Evolutionary conservation across 2,888 invertebrate species (phyloP), one percentile per base, ranked within the genome.

Genomic region (Volucella bombylans): DNA sequence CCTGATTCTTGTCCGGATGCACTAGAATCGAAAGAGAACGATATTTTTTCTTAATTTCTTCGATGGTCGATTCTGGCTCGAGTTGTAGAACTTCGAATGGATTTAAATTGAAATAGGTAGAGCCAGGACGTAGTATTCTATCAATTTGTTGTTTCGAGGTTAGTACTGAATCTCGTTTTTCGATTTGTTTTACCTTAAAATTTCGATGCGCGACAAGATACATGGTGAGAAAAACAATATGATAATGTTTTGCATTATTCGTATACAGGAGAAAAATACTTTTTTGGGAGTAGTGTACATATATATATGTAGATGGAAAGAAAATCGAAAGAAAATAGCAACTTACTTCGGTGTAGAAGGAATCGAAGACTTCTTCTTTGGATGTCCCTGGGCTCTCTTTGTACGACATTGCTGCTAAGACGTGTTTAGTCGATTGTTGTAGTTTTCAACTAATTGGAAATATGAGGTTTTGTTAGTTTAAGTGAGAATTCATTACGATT

Each of bases 1-100:
- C 97, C 93, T 96, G 94, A 93, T 99, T 99, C 93, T 99, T 99
- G 91, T 99, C 99, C 23, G 99, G 99, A 95, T 99, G 99, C 45
- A 99, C 98, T 89, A 99, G 93, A 91, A 99, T 97, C 15, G 99
- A 99, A 89, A 99, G 94, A 93, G 97, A 94, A 90, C 98, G 94
- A 92, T 99, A 99, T 92, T 98, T 98, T 91, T 97, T 99, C 92
- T 98, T 99, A 69, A 99, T 96, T 90, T 98, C 97, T 88, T 98
- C 98, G 72, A 99, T 91, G 18, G 96, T 93, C 11, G 96, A 94
- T 86, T 97, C 97, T 12, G 98, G 97, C 89, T 99, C 99, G 65
- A 97, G 94, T 93, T 97, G 97, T 72, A 98, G 93, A 86, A 92
- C 97, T 93, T 97, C 97, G 91, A 96, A 97, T 1, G 99, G 99